Percentiles rank a stretch among this genome's conserved stretches.
These are phyloP conservation scores for Gobio gobio DNA, from an alignment of 2,113 vertebrate species.

Conservation along the genomic window DNA sequence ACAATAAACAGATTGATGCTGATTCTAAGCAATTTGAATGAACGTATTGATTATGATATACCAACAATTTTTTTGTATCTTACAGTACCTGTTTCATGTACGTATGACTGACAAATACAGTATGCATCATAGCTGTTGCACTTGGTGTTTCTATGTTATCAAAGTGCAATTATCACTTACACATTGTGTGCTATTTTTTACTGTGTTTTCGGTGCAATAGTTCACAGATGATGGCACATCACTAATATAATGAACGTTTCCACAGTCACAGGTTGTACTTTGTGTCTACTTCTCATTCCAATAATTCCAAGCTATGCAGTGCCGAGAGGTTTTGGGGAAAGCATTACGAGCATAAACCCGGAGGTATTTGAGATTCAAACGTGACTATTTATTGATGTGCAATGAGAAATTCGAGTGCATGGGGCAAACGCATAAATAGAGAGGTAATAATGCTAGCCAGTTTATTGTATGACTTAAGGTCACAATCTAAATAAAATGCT, in stretches of 20 bases:
- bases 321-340: background rate
- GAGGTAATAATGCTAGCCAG: conserved; percentile 27
- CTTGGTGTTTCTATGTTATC: too few relatives aligned
- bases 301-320: background rate
- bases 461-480: conserved; percentile 36
- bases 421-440: background rate
- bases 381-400: conserved; percentile 9
- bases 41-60: background rate
- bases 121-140: background rate
- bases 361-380: background rate
- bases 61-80: too few relatives aligned
- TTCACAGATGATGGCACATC: background rate
- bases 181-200: background rate
- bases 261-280: background rate
- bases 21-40: background rate
- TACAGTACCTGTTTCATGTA: too few relatives aligned
- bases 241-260: background rate
- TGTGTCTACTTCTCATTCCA: background rate
- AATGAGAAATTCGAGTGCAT: background rate
- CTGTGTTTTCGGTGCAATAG: background rate
- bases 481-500: conserved; percentile 32
- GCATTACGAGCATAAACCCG: background rate
- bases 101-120: too few relatives aligned
- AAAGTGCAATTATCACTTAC: too few relatives aligned
- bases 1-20: background rate